A percentile compares a stretch with the other conserved stretches of the same genome.
These are phyloP conservation scores for Lutraria lutraria DNA, from an alignment of 2,888 invertebrate genomes.

Conservation along the genomic window DNA sequence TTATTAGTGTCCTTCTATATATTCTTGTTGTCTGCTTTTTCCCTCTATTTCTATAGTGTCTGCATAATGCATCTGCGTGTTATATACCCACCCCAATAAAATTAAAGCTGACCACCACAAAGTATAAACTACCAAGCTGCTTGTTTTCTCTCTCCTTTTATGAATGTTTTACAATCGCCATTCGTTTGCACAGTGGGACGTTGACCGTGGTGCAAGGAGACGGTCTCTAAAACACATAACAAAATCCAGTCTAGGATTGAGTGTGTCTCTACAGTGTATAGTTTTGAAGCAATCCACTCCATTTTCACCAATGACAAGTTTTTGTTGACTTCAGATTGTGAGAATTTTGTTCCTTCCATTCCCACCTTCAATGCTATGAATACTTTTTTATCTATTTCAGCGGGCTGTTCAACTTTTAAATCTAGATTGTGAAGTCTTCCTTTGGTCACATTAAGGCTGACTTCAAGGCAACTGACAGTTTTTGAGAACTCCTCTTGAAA, in stretches of 20 bases:
- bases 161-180: neutral
- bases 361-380: constrained; percentile 38
- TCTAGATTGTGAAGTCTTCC: constrained; percentile 65
- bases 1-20: too few species aligned
- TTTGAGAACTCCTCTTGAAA: constrained; percentile 50
- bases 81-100: too few species aligned
- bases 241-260: constrained; percentile 64
- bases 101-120: too few species aligned
- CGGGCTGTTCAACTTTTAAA: constrained; percentile 39
- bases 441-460: constrained; percentile 68
- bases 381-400: constrained; percentile 31
- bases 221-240: constrained; percentile 61
- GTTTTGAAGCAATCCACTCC: constrained; percentile 59
- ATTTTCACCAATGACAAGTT: constrained; percentile 54
- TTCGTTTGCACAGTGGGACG: neutral
- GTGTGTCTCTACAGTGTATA: constrained; percentile 54
- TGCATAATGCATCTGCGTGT: too few species aligned
- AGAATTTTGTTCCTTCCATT: constrained; percentile 44
- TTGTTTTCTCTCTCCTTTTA: neutral
- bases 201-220: constrained; percentile 20
- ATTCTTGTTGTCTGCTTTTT: too few species aligned
- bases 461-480: constrained; percentile 40
- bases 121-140: neutral
- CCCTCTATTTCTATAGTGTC: too few species aligned
- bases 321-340: constrained; percentile 29